Base-by-base conservation (phyloP, 1,140 invertebrate species). In the Scylla paramamosain region DNA sequence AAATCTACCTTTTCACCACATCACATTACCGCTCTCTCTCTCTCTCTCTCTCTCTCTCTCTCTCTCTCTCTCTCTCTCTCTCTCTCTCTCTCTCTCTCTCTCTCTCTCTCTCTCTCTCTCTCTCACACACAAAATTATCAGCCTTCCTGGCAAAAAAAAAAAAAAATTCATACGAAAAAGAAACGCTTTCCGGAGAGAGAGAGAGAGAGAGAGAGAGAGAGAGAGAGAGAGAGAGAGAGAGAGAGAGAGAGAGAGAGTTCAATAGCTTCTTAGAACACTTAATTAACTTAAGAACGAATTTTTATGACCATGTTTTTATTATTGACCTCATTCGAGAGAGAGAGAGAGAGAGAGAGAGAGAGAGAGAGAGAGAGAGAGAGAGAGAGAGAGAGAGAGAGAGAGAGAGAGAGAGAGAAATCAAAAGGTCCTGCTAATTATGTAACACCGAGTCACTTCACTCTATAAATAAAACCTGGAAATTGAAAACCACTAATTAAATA, bases 71-170 rank as follows among this genome's bases (percentile, higher is more conserved):
- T 88, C 29, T 88, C 86, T 88, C 86, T 88, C 86, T 88, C 31
- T 88, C 86, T 88, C 86, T 88, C 31, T 88, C 86, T 88, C 16
- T 87, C 84, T 87, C 84, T 87, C 84, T 87, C 84, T 87, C n/a
- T 87, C 12, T 87, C 29, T 31, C 39, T 32, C 84, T 14, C 12
- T 87, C 29, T 59, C 52, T 59, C 52, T 59, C 52, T 59, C 52
- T 59, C 52, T 59, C 52, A 4, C 52, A 4, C 52, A 4, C 48
- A 7, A 4, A 12, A 20, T 20, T 16, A 20, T 8, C 20, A 20
- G 20, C 52, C 39, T 39, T 39, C 39, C 1, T 39, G 39, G 39
- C 39, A 39, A 39, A 39, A 6, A 6, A 39, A 39, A 39, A 1
- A 39, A 87, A 87, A 45, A 28, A n/a, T n/a, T n/a, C n/a, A 29